A percentile compares a stretch with the other conserved stretches of the same genome.
These are phyloP conservation scores for Lepisosteus oculatus DNA, from an alignment of 2,113 vertebrate genomes.

Conservation along the genomic window DNA sequence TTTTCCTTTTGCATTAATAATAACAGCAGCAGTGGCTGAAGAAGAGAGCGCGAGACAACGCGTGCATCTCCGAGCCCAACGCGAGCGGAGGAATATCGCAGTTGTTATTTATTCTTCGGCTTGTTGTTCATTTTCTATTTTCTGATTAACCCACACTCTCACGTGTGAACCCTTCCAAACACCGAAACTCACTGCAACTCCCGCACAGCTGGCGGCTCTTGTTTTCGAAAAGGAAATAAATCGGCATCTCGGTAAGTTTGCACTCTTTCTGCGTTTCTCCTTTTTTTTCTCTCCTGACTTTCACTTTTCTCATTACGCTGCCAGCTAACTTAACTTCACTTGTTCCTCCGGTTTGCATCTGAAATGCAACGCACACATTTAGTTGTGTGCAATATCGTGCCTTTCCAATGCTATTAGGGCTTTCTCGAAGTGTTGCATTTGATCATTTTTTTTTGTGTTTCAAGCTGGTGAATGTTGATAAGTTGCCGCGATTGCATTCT, in stretches of 20 bases:
- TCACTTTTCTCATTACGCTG: conserved; percentile 29
- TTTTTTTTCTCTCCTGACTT: conserved; percentile 18
- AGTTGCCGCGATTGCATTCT: no score
- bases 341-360: background rate
- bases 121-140: conserved; percentile 57
- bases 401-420: no score
- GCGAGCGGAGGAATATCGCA: conserved; percentile 68
- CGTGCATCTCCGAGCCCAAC: conserved; percentile 55
- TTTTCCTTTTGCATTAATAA: conserved; percentile 68
- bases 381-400: background rate
- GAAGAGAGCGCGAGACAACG: conserved; percentile 64
- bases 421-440: background rate
- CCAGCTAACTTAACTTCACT: conserved; percentile 9
- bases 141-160: conserved; percentile 62
- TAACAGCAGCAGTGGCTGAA: conserved; percentile 72
- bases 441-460: background rate
- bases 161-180: conserved; percentile 53
- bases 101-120: conserved; percentile 61
- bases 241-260: conserved; percentile 60
- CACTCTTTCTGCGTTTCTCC: conserved; percentile 30
- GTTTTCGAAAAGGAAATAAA: conserved; percentile 41
- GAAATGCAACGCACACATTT: background rate
- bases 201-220: conserved; percentile 45
- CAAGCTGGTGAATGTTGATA: no score
- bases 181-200: conserved; percentile 34